These are phyloP conservation scores for Dryobates pubescens DNA, from an alignment of 2,797 vertebrate species.

Conservation along the genomic window DNA sequence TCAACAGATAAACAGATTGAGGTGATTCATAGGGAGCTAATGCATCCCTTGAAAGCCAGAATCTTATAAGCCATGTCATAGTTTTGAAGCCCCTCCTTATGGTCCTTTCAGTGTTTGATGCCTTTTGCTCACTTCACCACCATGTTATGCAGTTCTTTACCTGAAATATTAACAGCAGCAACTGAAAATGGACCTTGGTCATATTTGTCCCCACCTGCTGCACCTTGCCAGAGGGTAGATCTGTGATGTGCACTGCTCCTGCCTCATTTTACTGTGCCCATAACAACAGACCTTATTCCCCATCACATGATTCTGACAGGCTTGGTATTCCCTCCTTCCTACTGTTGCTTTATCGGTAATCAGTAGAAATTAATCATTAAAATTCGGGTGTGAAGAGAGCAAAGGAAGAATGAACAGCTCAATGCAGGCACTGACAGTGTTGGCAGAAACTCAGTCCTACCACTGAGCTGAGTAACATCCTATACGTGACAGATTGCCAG, in stretches of 20 bases:
- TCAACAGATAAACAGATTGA: background rate
- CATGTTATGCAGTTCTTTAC: background rate
- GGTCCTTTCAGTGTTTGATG: background rate
- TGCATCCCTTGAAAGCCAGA: slow-evolving; percentile 11
- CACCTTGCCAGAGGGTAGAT: background rate
- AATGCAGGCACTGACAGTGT: background rate
- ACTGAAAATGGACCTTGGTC: background rate
- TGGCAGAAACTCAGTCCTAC: background rate
- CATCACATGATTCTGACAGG: background rate
- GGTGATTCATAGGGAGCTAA: background rate
- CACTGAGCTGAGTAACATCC: background rate
- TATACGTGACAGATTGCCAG: background rate
- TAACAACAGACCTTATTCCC: background rate
- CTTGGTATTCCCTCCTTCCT: background rate
- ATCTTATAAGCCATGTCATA: background rate
- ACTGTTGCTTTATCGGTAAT: background rate
- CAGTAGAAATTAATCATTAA: background rate
- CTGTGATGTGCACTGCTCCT: background rate
- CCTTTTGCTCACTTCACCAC: background rate
- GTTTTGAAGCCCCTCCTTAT: background rate
- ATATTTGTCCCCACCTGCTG: background rate
- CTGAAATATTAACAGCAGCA: background rate
- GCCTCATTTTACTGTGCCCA: background rate
- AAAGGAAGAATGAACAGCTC: background rate
- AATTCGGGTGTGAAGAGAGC: background rate